Conservation (phyloP, 2,113 vertebrate genomes). For the Crotalus horridus region DNA sequence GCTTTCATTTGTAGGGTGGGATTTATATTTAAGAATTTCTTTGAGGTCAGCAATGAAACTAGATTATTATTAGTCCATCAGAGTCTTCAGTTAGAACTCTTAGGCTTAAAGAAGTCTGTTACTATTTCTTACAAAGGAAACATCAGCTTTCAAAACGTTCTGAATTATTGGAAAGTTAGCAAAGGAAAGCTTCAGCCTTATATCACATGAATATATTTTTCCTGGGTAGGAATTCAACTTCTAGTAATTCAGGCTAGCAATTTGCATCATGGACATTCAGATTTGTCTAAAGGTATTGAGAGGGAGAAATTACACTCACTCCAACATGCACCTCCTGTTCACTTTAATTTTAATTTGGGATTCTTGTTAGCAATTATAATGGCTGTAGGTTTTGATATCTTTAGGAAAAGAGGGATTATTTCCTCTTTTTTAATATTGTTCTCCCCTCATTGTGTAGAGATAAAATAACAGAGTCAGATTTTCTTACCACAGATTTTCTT, state of each 20-base stretch:
- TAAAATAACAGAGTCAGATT: not conserved
- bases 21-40: not conserved
- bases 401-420: not conserved
- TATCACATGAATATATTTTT: not conserved
- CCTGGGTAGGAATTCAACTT: not conserved
- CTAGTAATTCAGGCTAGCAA: not conserved
- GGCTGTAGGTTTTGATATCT: not conserved
- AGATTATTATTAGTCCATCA: not conserved
- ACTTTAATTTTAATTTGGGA: not conserved
- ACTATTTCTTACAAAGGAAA: not conserved
- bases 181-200: not conserved
- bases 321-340: not conserved
- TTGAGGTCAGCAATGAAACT: not conserved
- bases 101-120: not conserved
- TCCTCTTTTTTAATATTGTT: not conserved
- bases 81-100: not conserved
- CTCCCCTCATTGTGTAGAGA: too few relatives aligned
- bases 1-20: not conserved
- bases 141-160: not conserved
- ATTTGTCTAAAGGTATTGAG: not conserved
- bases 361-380: not conserved
- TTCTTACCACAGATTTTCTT: not conserved
- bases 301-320: not conserved
- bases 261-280: not conserved
- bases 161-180: not conserved